Conservation (phyloP, 2,888 invertebrate species). For the Argyresthia goedartella region DNA sequence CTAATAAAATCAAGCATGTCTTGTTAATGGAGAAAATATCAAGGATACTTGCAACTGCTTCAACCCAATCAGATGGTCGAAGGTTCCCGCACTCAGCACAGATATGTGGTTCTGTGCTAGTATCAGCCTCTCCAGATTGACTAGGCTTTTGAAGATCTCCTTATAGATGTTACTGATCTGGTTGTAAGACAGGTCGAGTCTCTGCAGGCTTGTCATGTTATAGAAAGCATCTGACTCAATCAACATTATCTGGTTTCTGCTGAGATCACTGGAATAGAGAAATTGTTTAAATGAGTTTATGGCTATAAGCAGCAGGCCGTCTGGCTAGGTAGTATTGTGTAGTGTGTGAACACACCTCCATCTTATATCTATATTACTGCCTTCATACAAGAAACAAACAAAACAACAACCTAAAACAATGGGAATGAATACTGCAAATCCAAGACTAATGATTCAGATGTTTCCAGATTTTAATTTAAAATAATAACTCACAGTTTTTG, state of each 20-base stretch:
- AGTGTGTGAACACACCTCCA: too few relatives aligned
- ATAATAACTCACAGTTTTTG: constrained; percentile 77
- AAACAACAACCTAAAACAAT: too few relatives aligned
- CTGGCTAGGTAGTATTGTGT: too few relatives aligned
- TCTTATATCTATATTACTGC: too few relatives aligned
- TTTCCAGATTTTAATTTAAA: too few relatives aligned
- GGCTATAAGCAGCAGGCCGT: too few relatives aligned
- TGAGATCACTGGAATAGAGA: constrained; percentile 76
- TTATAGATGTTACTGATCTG: constrained; percentile 77
- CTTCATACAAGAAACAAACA: too few relatives aligned
- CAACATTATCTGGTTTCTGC: constrained; percentile 80
- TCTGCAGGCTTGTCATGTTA: constrained; percentile 78
- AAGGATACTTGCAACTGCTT: constrained; percentile 78
- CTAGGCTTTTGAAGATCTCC: constrained; percentile 77
- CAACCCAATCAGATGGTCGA: constrained; percentile 76
- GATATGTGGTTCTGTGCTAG: constrained; percentile 80
- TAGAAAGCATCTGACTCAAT: constrained; percentile 83
- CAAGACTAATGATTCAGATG: too few relatives aligned
- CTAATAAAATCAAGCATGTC: too few relatives aligned
- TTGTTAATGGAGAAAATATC: not conserved
- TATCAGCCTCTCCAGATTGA: constrained; percentile 77
- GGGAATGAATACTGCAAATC: too few relatives aligned
- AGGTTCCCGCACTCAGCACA: constrained; percentile 77
- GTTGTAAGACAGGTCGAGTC: constrained; percentile 79
- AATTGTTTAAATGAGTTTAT: too few relatives aligned